A percentile compares a stretch with the other conserved stretches of the same genome.
Conservation (phyloP, 2,888 invertebrate species). For the Parasteatoda lunata region DNA sequence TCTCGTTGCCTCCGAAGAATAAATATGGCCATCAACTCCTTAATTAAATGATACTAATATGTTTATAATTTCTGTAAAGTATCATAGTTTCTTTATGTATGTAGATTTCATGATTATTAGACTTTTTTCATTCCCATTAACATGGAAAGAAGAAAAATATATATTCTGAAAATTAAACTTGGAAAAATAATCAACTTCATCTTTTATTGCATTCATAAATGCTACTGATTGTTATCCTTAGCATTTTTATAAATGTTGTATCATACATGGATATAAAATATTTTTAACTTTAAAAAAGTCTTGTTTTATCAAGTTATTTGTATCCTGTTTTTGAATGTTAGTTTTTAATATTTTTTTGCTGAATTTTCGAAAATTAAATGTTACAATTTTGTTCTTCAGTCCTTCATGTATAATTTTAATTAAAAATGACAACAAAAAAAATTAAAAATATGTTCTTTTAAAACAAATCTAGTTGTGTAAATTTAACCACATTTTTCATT, state of each 20-base stretch:
- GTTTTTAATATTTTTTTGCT: no score
- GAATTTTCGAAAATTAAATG: no score
- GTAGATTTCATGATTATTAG: neutral
- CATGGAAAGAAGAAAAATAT: neutral
- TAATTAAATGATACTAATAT: slow-evolving; percentile 29
- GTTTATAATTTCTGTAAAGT: neutral
- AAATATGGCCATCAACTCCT: slow-evolving; percentile 79
- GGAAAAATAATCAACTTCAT: neutral
- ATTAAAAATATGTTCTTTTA: no score
- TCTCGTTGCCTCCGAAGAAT: slow-evolving; percentile 82
- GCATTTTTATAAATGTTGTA: neutral
- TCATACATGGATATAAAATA: neutral
- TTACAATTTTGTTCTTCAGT: no score
- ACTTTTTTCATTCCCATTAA: neutral
- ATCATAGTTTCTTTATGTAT: neutral
- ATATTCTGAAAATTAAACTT: neutral
- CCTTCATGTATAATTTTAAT: no score
- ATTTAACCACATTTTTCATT: no score
- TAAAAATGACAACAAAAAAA: no score
- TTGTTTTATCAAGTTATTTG: no score
- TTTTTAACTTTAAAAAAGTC: neutral
- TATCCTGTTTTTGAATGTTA: no score
- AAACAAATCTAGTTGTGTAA: no score
- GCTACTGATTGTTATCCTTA: neutral
- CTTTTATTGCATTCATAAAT: neutral